Percentiles rank a stretch among this genome's conserved stretches.
These are phyloP conservation scores for Lordiphosa fenestrarum DNA, from an alignment of 2,888 invertebrate genomes.

Conservation along the genomic window DNA sequence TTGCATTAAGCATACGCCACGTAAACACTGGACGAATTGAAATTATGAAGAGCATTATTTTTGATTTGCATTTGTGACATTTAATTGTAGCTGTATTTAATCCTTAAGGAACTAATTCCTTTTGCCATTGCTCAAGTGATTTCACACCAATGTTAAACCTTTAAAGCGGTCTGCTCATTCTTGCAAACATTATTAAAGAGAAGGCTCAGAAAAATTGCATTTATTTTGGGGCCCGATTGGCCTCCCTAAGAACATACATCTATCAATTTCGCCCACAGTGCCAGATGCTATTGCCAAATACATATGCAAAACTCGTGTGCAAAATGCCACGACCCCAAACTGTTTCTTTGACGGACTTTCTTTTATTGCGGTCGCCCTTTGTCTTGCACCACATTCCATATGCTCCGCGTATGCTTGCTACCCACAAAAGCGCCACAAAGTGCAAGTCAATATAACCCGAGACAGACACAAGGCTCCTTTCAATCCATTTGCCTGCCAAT, in stretches of 20 bases:
- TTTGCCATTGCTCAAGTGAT: too few species aligned
- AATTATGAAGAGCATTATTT: neutral
- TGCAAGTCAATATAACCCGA: constrained; percentile 63
- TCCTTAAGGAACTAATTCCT: neutral
- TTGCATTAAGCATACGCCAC: constrained; percentile 50
- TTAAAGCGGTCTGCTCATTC: too few species aligned
- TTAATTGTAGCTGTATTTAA: too few species aligned
- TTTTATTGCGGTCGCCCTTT: constrained; percentile 27
- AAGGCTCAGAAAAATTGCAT: too few species aligned
- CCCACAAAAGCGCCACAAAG: constrained; percentile 44
- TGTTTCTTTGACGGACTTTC: constrained; percentile 16
- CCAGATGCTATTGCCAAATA: too few species aligned
- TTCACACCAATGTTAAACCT: too few species aligned
- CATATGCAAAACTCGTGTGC: constrained; percentile 7
- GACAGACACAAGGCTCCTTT: constrained; percentile 21
- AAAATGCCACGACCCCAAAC: constrained; percentile 19
- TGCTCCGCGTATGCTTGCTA: too few species aligned
- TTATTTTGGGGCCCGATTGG: too few species aligned
- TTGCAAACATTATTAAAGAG: too few species aligned
- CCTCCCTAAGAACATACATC: too few species aligned
- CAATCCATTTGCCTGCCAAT: constrained; percentile 51
- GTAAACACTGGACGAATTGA: constrained; percentile 3
- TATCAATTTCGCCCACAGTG: too few species aligned
- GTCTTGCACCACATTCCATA: constrained; percentile 42
- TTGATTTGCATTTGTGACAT: neutral